These are phyloP conservation scores for Artibeus lituratus DNA, from an alignment of 2,797 vertebrate genomes.

Conservation along the genomic window DNA sequence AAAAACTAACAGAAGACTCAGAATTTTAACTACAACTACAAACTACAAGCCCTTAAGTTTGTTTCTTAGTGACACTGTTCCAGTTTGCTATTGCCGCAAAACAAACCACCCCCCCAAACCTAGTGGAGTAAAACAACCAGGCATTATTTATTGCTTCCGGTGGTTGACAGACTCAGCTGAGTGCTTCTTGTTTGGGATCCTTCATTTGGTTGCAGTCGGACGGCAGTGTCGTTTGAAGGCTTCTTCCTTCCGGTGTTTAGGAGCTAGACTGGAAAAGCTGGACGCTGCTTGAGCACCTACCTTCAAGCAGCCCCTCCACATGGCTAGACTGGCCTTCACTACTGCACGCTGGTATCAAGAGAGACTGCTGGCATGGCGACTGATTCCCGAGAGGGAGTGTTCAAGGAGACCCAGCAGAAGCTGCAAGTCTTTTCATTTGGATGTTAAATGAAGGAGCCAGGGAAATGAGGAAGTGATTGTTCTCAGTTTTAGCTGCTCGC, in stretches of 20 bases:
- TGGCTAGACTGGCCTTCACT: background rate
- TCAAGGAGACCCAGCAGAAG: background rate
- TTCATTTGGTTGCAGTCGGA: background rate
- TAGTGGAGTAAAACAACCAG: background rate
- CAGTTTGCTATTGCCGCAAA: background rate
- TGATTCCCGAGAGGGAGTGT: background rate
- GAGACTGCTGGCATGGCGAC: background rate
- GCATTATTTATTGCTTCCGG: background rate
- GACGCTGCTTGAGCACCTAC: background rate
- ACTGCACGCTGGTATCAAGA: background rate
- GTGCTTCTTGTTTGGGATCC: background rate
- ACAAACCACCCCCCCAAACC: background rate
- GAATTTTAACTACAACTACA: background rate
- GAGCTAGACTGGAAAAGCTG: background rate
- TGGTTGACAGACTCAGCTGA: background rate
- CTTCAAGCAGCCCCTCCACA: background rate
- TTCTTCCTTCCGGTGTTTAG: background rate
- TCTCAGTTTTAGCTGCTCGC: too few relatives aligned
- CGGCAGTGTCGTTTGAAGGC: background rate
- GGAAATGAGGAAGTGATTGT: too few relatives aligned
- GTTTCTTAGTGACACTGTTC: background rate
- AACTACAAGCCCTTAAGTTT: background rate
- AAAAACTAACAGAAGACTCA: slow-evolving; percentile 24
- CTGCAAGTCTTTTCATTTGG: background rate
- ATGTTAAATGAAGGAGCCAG: too few relatives aligned